These are phyloP conservation scores for Phoeniculus purpureus DNA, from an alignment of 2,797 vertebrate species.

Conservation along the genomic window DNA sequence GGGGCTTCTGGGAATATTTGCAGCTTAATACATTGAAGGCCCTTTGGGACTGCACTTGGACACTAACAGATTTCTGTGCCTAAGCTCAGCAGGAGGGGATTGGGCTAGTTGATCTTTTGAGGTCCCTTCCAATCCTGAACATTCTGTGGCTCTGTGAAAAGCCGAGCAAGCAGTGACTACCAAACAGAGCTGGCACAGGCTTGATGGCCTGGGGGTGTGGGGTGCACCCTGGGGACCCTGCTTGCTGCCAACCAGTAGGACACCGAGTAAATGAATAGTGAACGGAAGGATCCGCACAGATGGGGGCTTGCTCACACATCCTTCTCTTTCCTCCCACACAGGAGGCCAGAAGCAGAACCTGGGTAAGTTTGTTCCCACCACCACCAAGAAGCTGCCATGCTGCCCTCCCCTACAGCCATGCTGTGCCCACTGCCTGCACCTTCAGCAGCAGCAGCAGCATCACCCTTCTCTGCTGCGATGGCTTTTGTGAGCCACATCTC, in stretches of 20 bases:
- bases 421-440: neutral
- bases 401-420: neutral
- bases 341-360: conserved; percentile 57
- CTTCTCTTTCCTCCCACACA: conserved; percentile 37
- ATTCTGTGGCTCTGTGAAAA: neutral
- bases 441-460: neutral
- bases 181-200: neutral
- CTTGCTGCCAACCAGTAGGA: neutral
- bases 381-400: neutral
- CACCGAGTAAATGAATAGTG: neutral
- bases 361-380: neutral
- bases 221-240: neutral
- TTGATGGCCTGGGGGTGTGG: neutral
- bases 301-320: rapidly evolving
- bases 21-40: neutral
- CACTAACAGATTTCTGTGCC: neutral
- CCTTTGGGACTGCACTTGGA: neutral
- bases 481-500: neutral
- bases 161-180: neutral
- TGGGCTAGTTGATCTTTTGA: no score
- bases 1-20: neutral
- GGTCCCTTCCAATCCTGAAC: no score
- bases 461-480: neutral
- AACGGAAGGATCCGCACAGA: neutral
- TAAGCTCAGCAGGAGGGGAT: neutral